Conservation (phyloP, 2,888 invertebrate genomes). For the Galerucella pusilla region DNA sequence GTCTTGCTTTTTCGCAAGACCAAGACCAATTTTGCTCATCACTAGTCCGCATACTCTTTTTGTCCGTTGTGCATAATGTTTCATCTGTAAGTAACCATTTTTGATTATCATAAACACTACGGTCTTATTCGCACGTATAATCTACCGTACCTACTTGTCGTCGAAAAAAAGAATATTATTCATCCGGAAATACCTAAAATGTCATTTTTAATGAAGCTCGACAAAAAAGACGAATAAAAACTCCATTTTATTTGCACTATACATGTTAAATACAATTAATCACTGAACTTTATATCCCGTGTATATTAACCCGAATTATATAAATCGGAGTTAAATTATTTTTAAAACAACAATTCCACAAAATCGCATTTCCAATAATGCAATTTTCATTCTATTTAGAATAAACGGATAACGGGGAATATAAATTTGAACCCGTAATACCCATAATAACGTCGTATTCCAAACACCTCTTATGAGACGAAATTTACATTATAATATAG, state of each 20-base stretch:
- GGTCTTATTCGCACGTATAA: no score
- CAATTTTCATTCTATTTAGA: constrained; percentile 30
- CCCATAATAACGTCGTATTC: constrained; percentile 28
- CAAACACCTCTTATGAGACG: constrained; percentile 33
- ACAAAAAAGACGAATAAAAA: not conserved
- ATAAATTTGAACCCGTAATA: constrained; percentile 33
- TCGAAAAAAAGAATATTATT: no score
- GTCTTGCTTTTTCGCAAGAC: no score
- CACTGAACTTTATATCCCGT: not conserved
- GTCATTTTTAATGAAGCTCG: no score
- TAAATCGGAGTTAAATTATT: not conserved
- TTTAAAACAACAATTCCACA: not conserved
- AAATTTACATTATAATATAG: constrained; percentile 38
- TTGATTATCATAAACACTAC: no score
- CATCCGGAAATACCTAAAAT: no score
- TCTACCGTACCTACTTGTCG: no score
- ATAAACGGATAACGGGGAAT: constrained; percentile 31
- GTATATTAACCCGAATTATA: not conserved
- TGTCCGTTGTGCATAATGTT: no score
- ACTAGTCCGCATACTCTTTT: no score
- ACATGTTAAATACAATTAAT: not conserved
- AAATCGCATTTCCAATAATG: not conserved
- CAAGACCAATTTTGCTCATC: no score
- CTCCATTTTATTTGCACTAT: not conserved
- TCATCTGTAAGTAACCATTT: no score